Conservation (phyloP, 30 jellyfish, hydroid and myxozoan genomes). For the Aurelia aurita complex sp. Pacific region DNA sequence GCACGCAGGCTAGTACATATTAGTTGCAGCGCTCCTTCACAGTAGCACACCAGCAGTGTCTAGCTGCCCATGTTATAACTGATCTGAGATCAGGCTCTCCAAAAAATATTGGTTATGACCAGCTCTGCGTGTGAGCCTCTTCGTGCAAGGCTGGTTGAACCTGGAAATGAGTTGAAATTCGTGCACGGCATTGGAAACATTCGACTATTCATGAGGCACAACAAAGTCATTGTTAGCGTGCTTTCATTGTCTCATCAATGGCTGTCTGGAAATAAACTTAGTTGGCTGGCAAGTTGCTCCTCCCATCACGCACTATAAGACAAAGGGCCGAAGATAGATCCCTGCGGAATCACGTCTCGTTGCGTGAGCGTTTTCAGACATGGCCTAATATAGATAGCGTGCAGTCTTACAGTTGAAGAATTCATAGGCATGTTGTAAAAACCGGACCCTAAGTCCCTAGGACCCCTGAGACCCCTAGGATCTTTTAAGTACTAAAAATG, state of each 20-base stretch:
- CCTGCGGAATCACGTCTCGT: slow-evolving; percentile 17
- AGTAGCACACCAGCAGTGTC: too few species aligned
- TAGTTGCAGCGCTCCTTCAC: too few species aligned
- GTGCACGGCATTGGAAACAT: slow-evolving; percentile 33
- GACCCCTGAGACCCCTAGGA: too few species aligned
- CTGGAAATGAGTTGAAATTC: slow-evolving; percentile 36
- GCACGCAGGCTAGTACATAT: too few species aligned
- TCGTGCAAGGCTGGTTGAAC: slow-evolving; percentile 13
- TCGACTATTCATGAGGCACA: background rate
- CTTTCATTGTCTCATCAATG: background rate
- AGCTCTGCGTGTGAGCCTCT: slow-evolving; percentile 12
- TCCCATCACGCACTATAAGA: slow-evolving; percentile 20
- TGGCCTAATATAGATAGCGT: slow-evolving; percentile 20
- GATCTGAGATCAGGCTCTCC: too few species aligned
- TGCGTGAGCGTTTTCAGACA: slow-evolving; percentile 60
- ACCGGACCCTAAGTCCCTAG: background rate
- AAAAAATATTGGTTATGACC: background rate
- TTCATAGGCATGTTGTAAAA: background rate
- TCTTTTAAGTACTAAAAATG: background rate
- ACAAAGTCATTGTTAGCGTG: slow-evolving; percentile 8
- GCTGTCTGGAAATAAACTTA: slow-evolving; percentile 22
- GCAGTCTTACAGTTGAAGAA: background rate
- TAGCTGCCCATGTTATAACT: too few species aligned
- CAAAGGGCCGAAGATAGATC: slow-evolving; percentile 2
- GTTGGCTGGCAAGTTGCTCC: slow-evolving; percentile 2